Percentiles rank a stretch among this genome's conserved stretches.
These are phyloP conservation scores for Chrysolina haemoptera DNA, from an alignment of 2,888 invertebrate genomes.

Conservation along the genomic window DNA sequence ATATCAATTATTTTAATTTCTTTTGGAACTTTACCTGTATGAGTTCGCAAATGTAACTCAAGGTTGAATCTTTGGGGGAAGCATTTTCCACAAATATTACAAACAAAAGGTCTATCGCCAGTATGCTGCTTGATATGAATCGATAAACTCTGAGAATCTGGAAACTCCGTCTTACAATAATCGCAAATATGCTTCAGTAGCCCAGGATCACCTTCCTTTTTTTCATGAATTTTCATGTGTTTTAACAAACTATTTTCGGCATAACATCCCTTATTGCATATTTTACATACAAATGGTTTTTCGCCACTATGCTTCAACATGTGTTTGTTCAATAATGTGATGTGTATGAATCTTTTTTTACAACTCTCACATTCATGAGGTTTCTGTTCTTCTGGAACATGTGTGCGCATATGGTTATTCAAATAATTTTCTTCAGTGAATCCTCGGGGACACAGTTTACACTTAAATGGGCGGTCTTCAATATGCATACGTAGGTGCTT, in stretches of 20 bases:
- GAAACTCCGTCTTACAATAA: slow-evolving; percentile 69
- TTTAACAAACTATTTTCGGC: slow-evolving; percentile 69
- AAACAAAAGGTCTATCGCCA: slow-evolving; percentile 68
- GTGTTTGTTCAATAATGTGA: slow-evolving; percentile 69
- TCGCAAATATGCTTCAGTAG: slow-evolving; percentile 69
- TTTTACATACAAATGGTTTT: slow-evolving; percentile 70
- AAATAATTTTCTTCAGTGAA: slow-evolving; percentile 70
- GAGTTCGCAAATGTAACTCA: slow-evolving; percentile 68
- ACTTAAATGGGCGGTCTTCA: slow-evolving; percentile 68
- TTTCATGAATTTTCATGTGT: slow-evolving; percentile 70
- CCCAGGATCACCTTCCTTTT: slow-evolving; percentile 69
- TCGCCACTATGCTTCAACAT: slow-evolving; percentile 70
- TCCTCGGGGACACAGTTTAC: slow-evolving; percentile 67
- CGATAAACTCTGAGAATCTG: slow-evolving; percentile 64
- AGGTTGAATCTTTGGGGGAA: slow-evolving; percentile 69
- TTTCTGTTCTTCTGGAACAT: slow-evolving; percentile 68
- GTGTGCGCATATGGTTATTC: slow-evolving; percentile 68
- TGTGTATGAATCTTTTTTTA: slow-evolving; percentile 70
- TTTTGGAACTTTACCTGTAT: slow-evolving; percentile 63
- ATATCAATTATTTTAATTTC: too few relatives aligned
- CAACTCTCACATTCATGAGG: slow-evolving; percentile 70
- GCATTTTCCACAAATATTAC: slow-evolving; percentile 69
- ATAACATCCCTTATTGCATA: slow-evolving; percentile 67
- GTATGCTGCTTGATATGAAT: slow-evolving; percentile 70
- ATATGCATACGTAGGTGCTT: slow-evolving; percentile 70